Percentiles rank a stretch among this genome's conserved stretches.
Conservation (phyloP, 2,888 invertebrate genomes). For the Malthinus seriepunctatus region DNA sequence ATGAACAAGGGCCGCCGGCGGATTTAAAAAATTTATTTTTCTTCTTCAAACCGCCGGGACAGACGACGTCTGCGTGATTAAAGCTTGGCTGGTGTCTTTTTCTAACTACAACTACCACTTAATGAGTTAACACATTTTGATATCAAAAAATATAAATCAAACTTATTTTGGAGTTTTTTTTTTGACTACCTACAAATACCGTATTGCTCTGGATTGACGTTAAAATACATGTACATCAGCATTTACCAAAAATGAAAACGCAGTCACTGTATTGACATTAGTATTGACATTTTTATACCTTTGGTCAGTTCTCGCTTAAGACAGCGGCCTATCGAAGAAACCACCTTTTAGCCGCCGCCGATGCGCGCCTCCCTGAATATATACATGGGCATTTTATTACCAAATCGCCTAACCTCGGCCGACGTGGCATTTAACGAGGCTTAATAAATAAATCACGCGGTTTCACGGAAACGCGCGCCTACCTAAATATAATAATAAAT, state of each 20-base stretch:
- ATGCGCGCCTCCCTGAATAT: constrained; percentile 34
- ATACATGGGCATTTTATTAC: constrained; percentile 35
- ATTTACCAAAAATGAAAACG: constrained; percentile 42
- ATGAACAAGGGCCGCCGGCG: constrained; percentile 28
- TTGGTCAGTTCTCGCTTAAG: constrained; percentile 52
- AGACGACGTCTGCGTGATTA: constrained; percentile 35
- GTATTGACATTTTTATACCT: constrained; percentile 53
- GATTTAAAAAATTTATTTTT: neutral
- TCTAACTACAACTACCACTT: constrained; percentile 43
- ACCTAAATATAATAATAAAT: constrained; percentile 43
- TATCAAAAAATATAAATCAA: constrained; percentile 55
- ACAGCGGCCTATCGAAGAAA: constrained; percentile 34
- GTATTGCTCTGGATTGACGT: constrained; percentile 59
- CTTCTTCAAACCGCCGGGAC: constrained; percentile 20
- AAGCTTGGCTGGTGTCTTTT: constrained; percentile 42
- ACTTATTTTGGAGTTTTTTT: constrained; percentile 46
- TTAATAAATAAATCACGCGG: constrained; percentile 47
- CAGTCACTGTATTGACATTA: constrained; percentile 55
- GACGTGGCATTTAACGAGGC: constrained; percentile 36
- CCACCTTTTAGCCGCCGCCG: constrained; percentile 28
- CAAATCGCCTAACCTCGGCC: constrained; percentile 38
- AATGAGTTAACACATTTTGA: constrained; percentile 55
- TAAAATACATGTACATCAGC: constrained; percentile 47
- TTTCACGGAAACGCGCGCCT: constrained; percentile 51
- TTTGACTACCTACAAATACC: constrained; percentile 53